Base-by-base conservation (phyloP, 2,113 vertebrate species). In the Rhagologus leucostigma region DNA sequence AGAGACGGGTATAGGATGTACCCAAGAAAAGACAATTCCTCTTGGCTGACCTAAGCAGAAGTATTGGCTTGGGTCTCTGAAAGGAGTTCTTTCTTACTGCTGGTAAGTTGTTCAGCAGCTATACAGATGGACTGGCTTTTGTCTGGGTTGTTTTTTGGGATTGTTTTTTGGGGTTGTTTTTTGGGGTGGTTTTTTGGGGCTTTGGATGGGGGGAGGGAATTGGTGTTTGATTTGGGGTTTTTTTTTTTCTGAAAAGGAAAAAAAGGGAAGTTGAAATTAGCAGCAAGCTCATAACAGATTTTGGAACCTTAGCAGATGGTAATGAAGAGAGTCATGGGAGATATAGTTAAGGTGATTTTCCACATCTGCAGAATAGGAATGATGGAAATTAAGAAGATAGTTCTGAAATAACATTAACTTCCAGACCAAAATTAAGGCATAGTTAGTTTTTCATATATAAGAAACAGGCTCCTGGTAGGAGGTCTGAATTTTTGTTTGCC, bases 381-480 rank as follows among this genome's bases (percentile, higher is more conserved):
- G 35, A 55, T 80, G 78, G 47, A 70, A 94, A 94, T 90, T 63
- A 83, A 70, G 55, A 87, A 33, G 46, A 70, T 22, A 83, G 53
- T 92, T 92, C 81, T 85, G 47, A 94, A 93, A 74, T 50, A 87
- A 57, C 47, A 35, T 82, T 30, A 77, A 88, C 35, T 94, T 79
- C 71, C 60, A 93, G 69, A 74, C 42, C 47, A 92, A 87, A 95
- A 77, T 94, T 91, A 74, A 83, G 71, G 42, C 50, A 64, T 46
- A 87, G 74, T 79, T 82, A 91, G 49, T 35, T 80, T 83, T 94
- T 83, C 82, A 96, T 50, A 93, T 94, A 96, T 80, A 88, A 94
- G 82, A 73, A 91, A 88, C 95, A 90, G 87, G 39, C 35, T 90
- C 30, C 79, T 80, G 49, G 63, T 69, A 88, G 82, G 89, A 93